phyloP scores from a whole-genome alignment of 2,797 vertebrate species.

The Australoheros facetus region DNA sequence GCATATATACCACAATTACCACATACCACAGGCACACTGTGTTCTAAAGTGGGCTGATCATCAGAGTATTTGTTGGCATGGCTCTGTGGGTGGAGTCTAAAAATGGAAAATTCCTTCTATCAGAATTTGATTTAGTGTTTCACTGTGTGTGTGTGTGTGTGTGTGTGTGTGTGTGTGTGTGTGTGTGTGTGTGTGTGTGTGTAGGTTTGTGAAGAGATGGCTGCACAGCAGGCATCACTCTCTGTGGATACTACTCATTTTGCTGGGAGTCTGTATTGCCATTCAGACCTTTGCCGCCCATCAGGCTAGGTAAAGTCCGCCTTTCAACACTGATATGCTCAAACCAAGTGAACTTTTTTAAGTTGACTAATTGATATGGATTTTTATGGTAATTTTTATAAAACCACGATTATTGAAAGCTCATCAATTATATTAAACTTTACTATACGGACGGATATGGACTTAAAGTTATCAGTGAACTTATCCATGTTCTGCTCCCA shows the following conservation, averaged over 20 bases:
- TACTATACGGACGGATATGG: no score
- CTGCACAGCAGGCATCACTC: conserved; percentile 68
- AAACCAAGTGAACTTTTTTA: background rate
- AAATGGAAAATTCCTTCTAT: background rate
- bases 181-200: conserved; percentile 28
- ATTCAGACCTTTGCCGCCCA: conserved; percentile 77
- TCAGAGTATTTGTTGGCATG: background rate
- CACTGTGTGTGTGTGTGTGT: no score
- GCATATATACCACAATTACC: background rate
- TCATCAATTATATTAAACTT: no score
- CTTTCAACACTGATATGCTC: background rate
- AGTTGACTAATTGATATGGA: no score
- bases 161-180: background rate
- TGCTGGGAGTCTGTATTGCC: conserved; percentile 74
- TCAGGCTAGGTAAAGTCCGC: conserved; percentile 67
- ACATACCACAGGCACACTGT: background rate
- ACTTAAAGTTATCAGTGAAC: no score
- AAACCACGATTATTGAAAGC: no score
- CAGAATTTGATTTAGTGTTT: background rate
- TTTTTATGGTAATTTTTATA: no score
- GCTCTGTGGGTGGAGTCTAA: background rate
- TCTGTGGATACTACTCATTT: conserved; percentile 75
- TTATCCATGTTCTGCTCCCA: no score
- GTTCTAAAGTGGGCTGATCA: no score
- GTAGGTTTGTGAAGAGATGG: conserved; percentile 72